phyloP scores from a whole-genome alignment of 2,797 vertebrate species.

The Typhlichthys subterraneus region DNA sequence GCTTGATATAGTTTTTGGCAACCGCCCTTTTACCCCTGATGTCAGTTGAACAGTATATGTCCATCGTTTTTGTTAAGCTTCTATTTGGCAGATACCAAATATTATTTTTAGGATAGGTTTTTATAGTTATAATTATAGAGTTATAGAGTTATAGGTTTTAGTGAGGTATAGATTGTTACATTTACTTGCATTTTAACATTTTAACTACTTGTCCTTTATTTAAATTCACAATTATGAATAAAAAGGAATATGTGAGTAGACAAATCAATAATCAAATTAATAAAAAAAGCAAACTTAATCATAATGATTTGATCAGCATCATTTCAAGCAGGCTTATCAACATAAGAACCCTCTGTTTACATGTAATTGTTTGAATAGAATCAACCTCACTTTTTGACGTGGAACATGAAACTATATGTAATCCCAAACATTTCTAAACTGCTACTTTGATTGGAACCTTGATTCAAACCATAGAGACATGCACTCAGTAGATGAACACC shows the following conservation, averaged over 20 bases:
- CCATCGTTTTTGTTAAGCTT: conserved; percentile 73
- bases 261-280: no score
- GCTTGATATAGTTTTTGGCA: conserved; percentile 82
- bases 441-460: conserved; percentile 44
- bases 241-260: no score
- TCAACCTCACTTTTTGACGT: conserved; percentile 18
- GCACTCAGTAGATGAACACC: conserved; percentile 28
- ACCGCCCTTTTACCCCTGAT: conserved; percentile 74
- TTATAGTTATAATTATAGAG: conserved; percentile 20
- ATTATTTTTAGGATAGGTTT: conserved; percentile 28
- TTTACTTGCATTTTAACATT: background rate
- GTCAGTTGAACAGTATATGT: conserved; percentile 71
- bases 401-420: conserved; percentile 26
- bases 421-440: conserved; percentile 30
- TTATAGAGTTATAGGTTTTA: conserved; percentile 9
- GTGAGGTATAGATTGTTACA: no score
- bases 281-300: no score
- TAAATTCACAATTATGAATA: background rate
- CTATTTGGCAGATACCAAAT: conserved; percentile 51
- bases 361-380: conserved; percentile 24
- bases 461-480: conserved; percentile 59
- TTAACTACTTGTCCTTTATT: background rate
- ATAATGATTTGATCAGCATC: no score
- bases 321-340: background rate
- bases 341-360: conserved; percentile 16